phyloP scores from a whole-genome alignment of 2,888 invertebrate genomes.

The Euproctis similis region DNA sequence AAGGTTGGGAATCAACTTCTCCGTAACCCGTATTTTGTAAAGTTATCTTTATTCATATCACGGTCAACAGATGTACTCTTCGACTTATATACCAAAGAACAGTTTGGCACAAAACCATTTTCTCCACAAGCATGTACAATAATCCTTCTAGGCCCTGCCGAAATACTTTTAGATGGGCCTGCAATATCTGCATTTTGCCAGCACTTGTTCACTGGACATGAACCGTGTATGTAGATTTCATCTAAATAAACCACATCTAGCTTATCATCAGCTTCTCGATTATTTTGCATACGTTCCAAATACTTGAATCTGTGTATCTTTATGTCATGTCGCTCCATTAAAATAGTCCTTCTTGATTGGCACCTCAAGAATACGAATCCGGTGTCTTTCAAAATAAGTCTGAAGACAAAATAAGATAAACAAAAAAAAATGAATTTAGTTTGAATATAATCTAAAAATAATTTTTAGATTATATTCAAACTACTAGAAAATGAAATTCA shows the following conservation, averaged over 20 bases:
- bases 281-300: too few relatives aligned
- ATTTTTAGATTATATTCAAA: too few relatives aligned
- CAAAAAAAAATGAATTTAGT: too few relatives aligned
- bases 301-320: too few relatives aligned
- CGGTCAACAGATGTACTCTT: constrained; percentile 18
- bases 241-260: constrained; percentile 24
- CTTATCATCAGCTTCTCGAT: too few relatives aligned
- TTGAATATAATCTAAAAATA: too few relatives aligned
- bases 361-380: too few relatives aligned
- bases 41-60: constrained; percentile 20
- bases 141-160: constrained; percentile 16
- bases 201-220: constrained; percentile 17
- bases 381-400: too few relatives aligned
- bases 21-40: constrained; percentile 16
- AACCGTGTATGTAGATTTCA: constrained; percentile 23
- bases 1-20: constrained; percentile 14
- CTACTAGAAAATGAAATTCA: too few relatives aligned
- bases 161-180: constrained; percentile 8
- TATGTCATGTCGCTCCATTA: too few relatives aligned
- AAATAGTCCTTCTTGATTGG: too few relatives aligned
- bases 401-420: too few relatives aligned
- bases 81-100: constrained; percentile 16
- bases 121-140: constrained; percentile 20
- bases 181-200: constrained; percentile 14
- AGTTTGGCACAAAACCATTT: constrained; percentile 20